phyloP scores from a whole-genome alignment of 2,797 vertebrate genomes.

The Apogon talboti region DNA sequence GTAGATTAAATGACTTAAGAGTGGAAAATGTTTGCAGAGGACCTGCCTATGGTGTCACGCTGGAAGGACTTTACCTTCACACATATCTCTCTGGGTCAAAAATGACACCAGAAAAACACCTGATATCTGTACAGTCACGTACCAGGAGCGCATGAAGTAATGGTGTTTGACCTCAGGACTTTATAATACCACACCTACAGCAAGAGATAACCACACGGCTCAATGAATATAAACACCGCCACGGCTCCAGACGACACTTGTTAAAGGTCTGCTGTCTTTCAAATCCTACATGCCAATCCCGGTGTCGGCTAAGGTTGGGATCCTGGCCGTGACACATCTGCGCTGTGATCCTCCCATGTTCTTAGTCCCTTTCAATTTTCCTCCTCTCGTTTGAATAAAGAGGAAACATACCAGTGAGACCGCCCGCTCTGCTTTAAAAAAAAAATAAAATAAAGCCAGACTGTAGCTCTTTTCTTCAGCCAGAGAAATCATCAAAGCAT shows the following conservation, averaged over 20 bases:
- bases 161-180: constrained; percentile 38
- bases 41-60: constrained; percentile 22
- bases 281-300: constrained; percentile 41
- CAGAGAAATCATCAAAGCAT: constrained; percentile 77
- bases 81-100: constrained; percentile 15
- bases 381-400: constrained; percentile 69
- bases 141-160: constrained; percentile 6
- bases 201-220: constrained; percentile 8
- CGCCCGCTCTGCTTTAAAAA: constrained; percentile 53
- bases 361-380: constrained; percentile 61
- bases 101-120: constrained; percentile 1
- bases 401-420: constrained; percentile 68
- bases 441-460: constrained; percentile 52
- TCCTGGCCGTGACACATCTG: constrained; percentile 58
- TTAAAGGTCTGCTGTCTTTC: constrained; percentile 41
- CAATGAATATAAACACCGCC: constrained; percentile 21
- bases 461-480: constrained; percentile 76
- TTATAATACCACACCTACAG: constrained; percentile 22
- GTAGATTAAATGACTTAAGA: constrained; percentile 43
- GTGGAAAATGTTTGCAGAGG: constrained; percentile 41
- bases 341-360: constrained; percentile 61
- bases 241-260: constrained; percentile 32
- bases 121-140: constrained; percentile 1
- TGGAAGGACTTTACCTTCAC: constrained; percentile 13
- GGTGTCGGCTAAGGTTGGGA: constrained; percentile 46